Evolutionary conservation across 1,140 invertebrate genomes (phyloP), one percentile per base, ranked within the genome.

Genomic region (Subanguina moxae): DNA sequence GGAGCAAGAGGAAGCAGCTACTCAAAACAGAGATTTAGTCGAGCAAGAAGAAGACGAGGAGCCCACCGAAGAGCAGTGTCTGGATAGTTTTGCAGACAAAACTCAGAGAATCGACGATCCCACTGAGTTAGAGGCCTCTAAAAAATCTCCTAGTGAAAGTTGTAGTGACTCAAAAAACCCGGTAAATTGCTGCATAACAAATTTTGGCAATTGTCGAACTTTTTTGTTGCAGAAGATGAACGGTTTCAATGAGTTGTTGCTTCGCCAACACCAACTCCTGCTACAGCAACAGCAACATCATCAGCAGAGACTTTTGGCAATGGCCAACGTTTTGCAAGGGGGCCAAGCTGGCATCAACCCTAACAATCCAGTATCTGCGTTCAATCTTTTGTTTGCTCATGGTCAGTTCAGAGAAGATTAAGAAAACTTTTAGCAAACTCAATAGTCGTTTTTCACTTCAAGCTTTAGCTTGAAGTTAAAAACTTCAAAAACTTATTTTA

Each of bases 271-370:
- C 7, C 42, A 73, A 59, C 32, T 65, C 15, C 30, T 76, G 48
- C 69, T 76, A 17, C 58, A 61, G 27, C 58, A 61, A 27, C 58
- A 61, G 19, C 27, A 30, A 8, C 70, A 71, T 42, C 70, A 73
- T n/a, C 74, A 76, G 61, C 57, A 76, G 23, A 68, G 74, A 11
- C 46, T 76, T 19, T 21, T 75, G 13, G 74, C 73, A 23, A 75
- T 74, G 72, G 38, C 62, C 17, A 72, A 43, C 42, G 65, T 67
- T 38, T 67, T 68, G 28, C 65, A 66, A 38, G 30, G 28, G 17
- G 21, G 32, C 21, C 28, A 57, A 19, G 23, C 13, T 58, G 46
- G 46, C 30, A 38, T 56, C 0, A 25, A 61, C 48, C n/a, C 3
- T 21, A 8, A 8, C 17, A 19, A 52, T 25, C n/a, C n/a, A 19